Evolutionary conservation across 2,888 invertebrate species (phyloP), one percentile per base, ranked within the genome.

Genomic region (Ommatoiulus sabulosus): DNA sequence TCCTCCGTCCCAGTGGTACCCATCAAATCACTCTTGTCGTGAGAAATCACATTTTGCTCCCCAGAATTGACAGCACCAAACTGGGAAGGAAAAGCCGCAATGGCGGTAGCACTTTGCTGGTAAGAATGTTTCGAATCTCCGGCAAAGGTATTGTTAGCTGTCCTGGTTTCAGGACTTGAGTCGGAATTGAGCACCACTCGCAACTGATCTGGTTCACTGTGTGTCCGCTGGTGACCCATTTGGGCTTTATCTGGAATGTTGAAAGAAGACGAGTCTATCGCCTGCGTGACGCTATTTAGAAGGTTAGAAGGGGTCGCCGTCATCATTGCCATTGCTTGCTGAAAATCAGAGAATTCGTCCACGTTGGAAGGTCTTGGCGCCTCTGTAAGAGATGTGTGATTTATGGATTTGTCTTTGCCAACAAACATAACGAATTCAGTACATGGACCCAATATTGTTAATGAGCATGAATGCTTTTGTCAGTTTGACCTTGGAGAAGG

Each of bases 1-100:
- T 90, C 90, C 63, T 90, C 90, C 3, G 89, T 89, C 10, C 88
- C 89, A 86, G 88, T 43, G 87, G 72, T 24, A 43, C 90, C 89
- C 90, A 90, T 89, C 44, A 90, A 52, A 48, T 90, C 90, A 85
- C 85, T n/a, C 15, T 3, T n/a, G 12, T 43, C 85, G 15, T 8
- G n/a, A 20, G 63, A n/a, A 63, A 20, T 63, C 63, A 20, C 20
- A 8, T 63, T 63, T 63, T 63, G 63, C n/a, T 10, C 63, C 20
- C 63, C 63, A 8, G 20, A 63, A n/a, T 20, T 20, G 20, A 63
- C 20, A 5, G 63, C 63, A 63, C 63, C 20, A 20, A 63, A 63
- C 63, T 20, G 63, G 63, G 63, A 63, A 63, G n/a, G 57, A 57
- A 15, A 57, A 12, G 57, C 57, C 17, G 17, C 63, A 8, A 63